Percentiles rank a stretch among this genome's conserved stretches.
Evolutionary conservation across 2,888 invertebrate species (phyloP).

Genomic region (Macroteleia sp.): DNA sequence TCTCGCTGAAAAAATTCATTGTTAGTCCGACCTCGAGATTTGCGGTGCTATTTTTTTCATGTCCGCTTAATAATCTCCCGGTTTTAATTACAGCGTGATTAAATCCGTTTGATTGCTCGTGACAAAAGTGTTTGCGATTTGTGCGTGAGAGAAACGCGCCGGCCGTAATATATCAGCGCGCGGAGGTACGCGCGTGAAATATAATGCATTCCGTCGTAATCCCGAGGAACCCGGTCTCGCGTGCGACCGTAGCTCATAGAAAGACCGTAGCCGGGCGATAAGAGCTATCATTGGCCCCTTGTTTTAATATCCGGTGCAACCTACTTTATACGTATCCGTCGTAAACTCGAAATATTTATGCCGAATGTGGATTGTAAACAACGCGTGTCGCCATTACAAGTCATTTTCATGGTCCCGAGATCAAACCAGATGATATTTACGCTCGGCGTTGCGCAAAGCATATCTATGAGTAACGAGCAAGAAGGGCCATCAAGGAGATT

Average conservation of each 20-base stretch:
- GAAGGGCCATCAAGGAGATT: slow-evolving; percentile 7
- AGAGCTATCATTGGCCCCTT: slow-evolving; percentile 62
- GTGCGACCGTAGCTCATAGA: slow-evolving; percentile 55
- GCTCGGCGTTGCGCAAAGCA: slow-evolving; percentile 66
- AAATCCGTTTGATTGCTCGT: slow-evolving; percentile 38
- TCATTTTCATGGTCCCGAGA: slow-evolving; percentile 76
- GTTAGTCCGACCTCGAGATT: slow-evolving; percentile 13
- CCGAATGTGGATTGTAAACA: slow-evolving; percentile 73
- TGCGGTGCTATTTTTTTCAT: slow-evolving; percentile 4
- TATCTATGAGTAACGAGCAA: slow-evolving; percentile 44
- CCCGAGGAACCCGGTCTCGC: slow-evolving; percentile 29
- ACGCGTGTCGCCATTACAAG: slow-evolving; percentile 74
- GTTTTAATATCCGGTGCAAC: slow-evolving; percentile 70
- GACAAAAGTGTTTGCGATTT: slow-evolving; percentile 34
- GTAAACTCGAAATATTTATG: slow-evolving; percentile 78
- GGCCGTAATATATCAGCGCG: slow-evolving; percentile 17
- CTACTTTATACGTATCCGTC: slow-evolving; percentile 52
- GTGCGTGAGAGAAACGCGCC: slow-evolving; percentile 36
- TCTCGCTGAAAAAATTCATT: slow-evolving; percentile 23
- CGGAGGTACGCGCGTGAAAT: slow-evolving; percentile 15
- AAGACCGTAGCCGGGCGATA: slow-evolving; percentile 43
- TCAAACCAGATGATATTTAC: slow-evolving; percentile 76
- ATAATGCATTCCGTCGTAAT: slow-evolving; percentile 30
- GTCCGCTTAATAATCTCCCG: slow-evolving; percentile 36
- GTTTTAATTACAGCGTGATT: slow-evolving; percentile 48